Base-by-base conservation (phyloP, 53 echinoderm and acorn worm species). In the Henricia sp. region DNA sequence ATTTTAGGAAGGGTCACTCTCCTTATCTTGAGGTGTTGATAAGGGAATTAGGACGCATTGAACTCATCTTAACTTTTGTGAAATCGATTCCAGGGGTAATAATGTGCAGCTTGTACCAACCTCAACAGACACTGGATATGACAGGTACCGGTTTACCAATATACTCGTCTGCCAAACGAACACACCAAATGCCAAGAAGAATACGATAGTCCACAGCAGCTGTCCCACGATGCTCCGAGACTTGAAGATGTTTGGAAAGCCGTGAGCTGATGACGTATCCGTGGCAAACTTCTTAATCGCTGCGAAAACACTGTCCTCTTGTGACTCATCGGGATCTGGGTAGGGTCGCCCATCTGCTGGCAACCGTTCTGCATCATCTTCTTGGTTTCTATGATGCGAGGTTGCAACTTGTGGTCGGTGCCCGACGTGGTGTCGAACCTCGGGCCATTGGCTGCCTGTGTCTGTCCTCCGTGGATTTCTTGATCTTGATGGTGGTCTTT, bases 101-200 rank as follows among this genome's bases (percentile, higher is more conserved):
- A n/a, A n/a, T n/a, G n/a, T n/a, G 14, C 0, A 9, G 8, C 13
- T 21, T 13, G 6, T 37, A 37, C 71, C 72, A 2, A 89, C 89
- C 74, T 89, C 74, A 14, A 73, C 73, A 30, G 41, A 24, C 1
- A 72, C 72, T 41, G 66, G 83, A 54, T 25, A 74, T 17, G 1
- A 0, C 0, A 41, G 4, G 39, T 58, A 89, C 6, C 50, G 36
- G 6, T 12, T 12, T 35, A 89, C 30, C 44, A 89, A n/a, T 0
- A 72, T 54, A 8, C 53, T 42, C 9, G 55, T 73, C 74, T 89
- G 89, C 89, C 89, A 89, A 2, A 71, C 57, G 9, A 89, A 89
- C 27, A 73, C 33, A 6, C 66, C 37, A 6, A 67, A 24, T 0
- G 65, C 89, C 5, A 40, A 34, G 3, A 84, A 20, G 41, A 89